A percentile compares a stretch with the other conserved stretches of the same genome.
These are phyloP conservation scores for Carduelis carduelis DNA, from an alignment of 2,797 vertebrate species.

Conservation along the genomic window DNA sequence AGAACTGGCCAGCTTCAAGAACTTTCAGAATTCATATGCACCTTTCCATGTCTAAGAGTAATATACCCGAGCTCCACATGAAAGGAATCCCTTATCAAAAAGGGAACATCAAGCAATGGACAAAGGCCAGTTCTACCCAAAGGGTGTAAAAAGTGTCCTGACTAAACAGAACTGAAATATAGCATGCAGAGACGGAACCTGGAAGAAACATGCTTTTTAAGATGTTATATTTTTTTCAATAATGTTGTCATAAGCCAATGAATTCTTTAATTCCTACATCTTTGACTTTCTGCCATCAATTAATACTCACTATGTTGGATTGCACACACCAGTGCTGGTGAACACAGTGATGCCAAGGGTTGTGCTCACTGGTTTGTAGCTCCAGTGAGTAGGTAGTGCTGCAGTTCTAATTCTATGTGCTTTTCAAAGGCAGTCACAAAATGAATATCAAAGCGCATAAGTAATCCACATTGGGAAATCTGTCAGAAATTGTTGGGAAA, in stretches of 20 bases:
- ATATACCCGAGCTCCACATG: not conserved
- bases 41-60: not conserved
- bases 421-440: conserved; percentile 80
- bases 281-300: not conserved
- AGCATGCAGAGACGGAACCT: not conserved
- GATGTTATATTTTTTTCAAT: not conserved
- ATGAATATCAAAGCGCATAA: conserved; percentile 79
- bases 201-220: not conserved
- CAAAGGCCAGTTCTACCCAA: not conserved
- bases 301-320: not conserved
- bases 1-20: not conserved
- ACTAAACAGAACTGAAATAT: not conserved
- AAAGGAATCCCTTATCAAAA: not conserved
- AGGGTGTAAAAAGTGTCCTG: not conserved
- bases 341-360: not conserved
- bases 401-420: conserved; percentile 40
- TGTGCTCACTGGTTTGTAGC: not conserved
- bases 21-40: not conserved
- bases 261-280: not conserved
- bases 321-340: not conserved
- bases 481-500: conserved; percentile 84
- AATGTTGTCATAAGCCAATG: not conserved
- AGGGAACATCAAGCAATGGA: not conserved
- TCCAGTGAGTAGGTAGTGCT: not conserved
- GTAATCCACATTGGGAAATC: conserved; percentile 78